Percentiles rank a stretch among this genome's conserved stretches.
These are phyloP conservation scores for Cantharis nigra DNA, from an alignment of 2,888 invertebrate species.

Conservation along the genomic window DNA sequence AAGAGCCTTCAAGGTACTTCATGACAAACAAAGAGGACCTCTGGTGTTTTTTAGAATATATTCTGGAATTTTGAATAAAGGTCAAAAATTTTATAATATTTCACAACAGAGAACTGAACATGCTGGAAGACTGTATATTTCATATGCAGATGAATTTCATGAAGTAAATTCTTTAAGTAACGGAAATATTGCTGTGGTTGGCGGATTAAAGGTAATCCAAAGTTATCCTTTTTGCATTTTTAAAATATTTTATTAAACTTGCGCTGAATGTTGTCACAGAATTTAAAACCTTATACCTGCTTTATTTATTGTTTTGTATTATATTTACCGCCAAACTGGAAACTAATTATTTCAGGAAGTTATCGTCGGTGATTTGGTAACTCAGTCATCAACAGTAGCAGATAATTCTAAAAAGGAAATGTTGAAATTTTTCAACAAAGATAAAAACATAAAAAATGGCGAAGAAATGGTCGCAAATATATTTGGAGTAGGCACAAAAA, in stretches of 20 bases:
- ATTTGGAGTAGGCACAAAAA: constrained; percentile 63
- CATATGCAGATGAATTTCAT: constrained; percentile 88
- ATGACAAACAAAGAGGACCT: constrained; percentile 87
- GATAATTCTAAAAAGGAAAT: constrained; percentile 63
- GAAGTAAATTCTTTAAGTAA: constrained; percentile 67
- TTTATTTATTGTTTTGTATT: no score
- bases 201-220: constrained; percentile 75
- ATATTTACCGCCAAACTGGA: no score
- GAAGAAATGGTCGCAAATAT: constrained; percentile 49
- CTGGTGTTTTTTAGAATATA: constrained; percentile 86
- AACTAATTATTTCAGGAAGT: constrained; percentile 58
- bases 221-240: neutral
- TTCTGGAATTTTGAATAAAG: constrained; percentile 72
- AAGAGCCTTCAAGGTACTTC: constrained; percentile 89
- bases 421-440: constrained; percentile 2
- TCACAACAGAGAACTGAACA: constrained; percentile 69
- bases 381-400: constrained; percentile 62
- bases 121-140: constrained; percentile 65
- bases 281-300: no score
- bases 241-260: no score
- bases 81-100: constrained; percentile 76
- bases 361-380: constrained; percentile 76
- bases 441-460: constrained; percentile 43
- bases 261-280: neutral
- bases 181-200: constrained; percentile 90